Conservation (phyloP, 2,113 vertebrate genomes). For the Poicephalus meyeri region DNA sequence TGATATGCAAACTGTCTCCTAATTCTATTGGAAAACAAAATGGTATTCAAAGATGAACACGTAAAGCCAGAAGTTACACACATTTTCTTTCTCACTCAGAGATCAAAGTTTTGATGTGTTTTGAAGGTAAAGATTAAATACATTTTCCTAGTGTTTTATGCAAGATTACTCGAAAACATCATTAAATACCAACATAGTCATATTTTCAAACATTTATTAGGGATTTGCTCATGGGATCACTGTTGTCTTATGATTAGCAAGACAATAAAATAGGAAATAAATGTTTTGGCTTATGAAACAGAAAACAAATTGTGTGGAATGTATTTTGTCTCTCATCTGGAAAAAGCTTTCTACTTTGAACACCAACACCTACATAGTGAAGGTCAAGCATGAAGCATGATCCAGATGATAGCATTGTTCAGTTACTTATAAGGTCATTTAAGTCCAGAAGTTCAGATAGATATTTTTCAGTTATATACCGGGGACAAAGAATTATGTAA, state of each 20-base stretch:
- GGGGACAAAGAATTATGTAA: not conserved
- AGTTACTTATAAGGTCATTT: not conserved
- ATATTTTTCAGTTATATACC: not conserved
- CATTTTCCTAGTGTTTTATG: not conserved
- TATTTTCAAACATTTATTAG: not conserved
- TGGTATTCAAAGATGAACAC: not conserved
- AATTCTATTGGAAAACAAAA: not conserved
- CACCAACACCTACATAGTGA: not conserved
- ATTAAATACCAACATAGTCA: not conserved
- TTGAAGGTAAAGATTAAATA: not conserved
- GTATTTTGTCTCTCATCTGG: not conserved
- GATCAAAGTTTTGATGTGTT: not conserved
- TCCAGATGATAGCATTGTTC: not conserved
- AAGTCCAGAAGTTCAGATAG: not conserved
- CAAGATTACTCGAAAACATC: not conserved
- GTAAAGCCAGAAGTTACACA: not conserved
- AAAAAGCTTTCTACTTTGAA: not conserved
- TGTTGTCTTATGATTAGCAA: not conserved
- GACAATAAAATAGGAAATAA: not conserved
- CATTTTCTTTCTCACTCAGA: not conserved
- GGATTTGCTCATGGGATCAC: not conserved
- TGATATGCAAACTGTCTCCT: constrained; percentile 17
- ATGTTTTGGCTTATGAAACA: not conserved
- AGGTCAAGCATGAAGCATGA: not conserved
- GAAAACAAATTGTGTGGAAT: not conserved